These are phyloP conservation scores for Drosophila equinoxialis DNA, from an alignment of 1,140 invertebrate species.

Conservation along the genomic window DNA sequence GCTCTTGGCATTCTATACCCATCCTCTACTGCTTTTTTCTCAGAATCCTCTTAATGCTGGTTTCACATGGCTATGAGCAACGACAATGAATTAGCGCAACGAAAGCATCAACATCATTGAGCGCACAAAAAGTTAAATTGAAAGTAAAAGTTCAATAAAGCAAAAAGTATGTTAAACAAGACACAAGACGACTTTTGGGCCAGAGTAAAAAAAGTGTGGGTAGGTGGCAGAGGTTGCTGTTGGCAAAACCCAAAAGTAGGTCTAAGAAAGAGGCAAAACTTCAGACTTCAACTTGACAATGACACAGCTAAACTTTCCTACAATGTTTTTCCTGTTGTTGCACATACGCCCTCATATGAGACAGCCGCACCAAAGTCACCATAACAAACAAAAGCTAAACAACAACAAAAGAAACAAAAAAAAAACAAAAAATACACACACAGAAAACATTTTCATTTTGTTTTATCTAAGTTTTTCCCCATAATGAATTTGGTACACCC, in stretches of 20 bases:
- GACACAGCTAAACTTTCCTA: constrained; percentile 71
- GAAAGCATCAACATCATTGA: constrained; percentile 16
- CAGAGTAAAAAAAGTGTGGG: neutral
- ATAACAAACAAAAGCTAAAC: constrained; percentile 42
- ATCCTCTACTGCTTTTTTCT: neutral
- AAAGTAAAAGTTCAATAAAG: constrained; percentile 80
- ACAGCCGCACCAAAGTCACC: constrained; percentile 51
- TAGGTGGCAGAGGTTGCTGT: neutral
- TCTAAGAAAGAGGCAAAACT: constrained; percentile 44
- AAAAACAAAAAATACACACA: constrained; percentile 9
- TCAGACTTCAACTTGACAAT: constrained; percentile 69
- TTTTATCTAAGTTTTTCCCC: constrained; percentile 8
- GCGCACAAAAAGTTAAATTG: constrained; percentile 71
- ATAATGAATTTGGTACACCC: constrained; percentile 25
- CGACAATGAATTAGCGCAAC: constrained; percentile 66
- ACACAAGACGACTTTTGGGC: constrained; percentile 16
- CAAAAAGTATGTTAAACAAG: constrained; percentile 61
- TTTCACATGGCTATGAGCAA: constrained; percentile 64
- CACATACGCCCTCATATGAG: constrained; percentile 67
- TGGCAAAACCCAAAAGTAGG: neutral
- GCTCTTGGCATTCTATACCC: constrained; percentile 21
- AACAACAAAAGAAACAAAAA: constrained; percentile 10
- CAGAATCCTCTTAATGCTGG: constrained; percentile 25
- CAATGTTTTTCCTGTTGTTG: constrained; percentile 52
- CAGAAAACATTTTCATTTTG: constrained; percentile 12